Evolutionary conservation across 2,797 vertebrate genomes (phyloP).

Genomic region (Podarcis lilfordi): DNA sequence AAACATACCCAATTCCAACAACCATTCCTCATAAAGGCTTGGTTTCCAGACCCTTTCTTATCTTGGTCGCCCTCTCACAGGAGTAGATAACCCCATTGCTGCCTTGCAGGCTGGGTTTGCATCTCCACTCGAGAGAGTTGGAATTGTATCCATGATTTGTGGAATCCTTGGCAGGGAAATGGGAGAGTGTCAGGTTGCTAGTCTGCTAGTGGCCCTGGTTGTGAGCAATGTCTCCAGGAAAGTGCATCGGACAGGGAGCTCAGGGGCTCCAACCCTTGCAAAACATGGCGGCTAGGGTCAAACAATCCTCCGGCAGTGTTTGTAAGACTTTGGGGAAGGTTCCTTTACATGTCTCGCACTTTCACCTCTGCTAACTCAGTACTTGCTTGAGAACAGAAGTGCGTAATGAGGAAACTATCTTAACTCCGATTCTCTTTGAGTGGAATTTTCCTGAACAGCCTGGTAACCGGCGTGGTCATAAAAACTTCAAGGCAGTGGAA

Average conservation of each 20-base stretch:
- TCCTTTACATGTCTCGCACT: rapidly evolving
- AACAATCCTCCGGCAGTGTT: background rate
- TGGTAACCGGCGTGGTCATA: slow-evolving; percentile 51
- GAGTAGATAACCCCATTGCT: background rate
- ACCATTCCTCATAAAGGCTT: too few relatives aligned
- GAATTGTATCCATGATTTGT: background rate
- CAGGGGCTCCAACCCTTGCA: background rate
- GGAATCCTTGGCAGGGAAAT: slow-evolving; percentile 31
- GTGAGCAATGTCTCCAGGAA: background rate
- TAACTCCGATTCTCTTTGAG: background rate
- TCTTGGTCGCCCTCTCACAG: background rate
- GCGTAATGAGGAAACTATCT: background rate
- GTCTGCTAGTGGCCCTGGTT: background rate
- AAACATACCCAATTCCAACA: too few relatives aligned
- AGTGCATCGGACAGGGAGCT: background rate
- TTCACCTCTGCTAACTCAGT: background rate
- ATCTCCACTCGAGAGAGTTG: background rate
- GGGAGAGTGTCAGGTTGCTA: background rate
- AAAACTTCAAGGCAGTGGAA: slow-evolving; percentile 25
- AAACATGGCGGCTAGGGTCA: background rate
- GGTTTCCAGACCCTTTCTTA: too few relatives aligned
- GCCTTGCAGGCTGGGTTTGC: background rate
- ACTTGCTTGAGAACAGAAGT: slow-evolving; percentile 6
- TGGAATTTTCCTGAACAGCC: slow-evolving; percentile 20
- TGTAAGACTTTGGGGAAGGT: background rate